Conservation (phyloP, 2,113 vertebrate genomes). For the Coptodon rendalli region DNA sequence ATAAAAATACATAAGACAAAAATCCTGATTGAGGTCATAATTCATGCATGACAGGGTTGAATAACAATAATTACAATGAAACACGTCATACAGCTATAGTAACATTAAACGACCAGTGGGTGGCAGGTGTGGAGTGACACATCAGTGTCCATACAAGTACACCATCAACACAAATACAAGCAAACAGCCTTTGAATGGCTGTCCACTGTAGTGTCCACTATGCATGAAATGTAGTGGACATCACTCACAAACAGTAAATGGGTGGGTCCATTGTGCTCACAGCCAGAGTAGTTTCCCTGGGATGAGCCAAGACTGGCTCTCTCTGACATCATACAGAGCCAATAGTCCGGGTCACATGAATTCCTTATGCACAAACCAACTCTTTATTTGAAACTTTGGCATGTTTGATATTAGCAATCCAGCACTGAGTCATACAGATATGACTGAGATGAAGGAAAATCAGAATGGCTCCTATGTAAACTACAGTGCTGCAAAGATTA, state of each 20-base stretch:
- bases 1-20: not conserved
- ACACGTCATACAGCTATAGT: not conserved
- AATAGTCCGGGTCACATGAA: not conserved
- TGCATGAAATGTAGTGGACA: not conserved
- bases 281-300: not conserved
- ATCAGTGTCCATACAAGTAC: not conserved
- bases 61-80: not conserved
- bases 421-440: not conserved
- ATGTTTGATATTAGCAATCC: not conserved
- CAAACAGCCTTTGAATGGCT: not conserved
- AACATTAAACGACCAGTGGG: not conserved
- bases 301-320: not conserved
- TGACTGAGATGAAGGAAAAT: not conserved
- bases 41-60: not conserved
- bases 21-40: not conserved
- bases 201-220: not conserved
- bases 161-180: not conserved
- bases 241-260: not conserved
- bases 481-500: not conserved
- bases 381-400: not conserved
- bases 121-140: not conserved
- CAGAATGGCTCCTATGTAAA: not conserved
- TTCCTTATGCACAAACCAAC: not conserved
- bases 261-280: not conserved
- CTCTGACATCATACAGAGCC: not conserved